These are phyloP conservation scores for Platyscapa corneri DNA, from an alignment of 1,140 invertebrate genomes.

Conservation along the genomic window DNA sequence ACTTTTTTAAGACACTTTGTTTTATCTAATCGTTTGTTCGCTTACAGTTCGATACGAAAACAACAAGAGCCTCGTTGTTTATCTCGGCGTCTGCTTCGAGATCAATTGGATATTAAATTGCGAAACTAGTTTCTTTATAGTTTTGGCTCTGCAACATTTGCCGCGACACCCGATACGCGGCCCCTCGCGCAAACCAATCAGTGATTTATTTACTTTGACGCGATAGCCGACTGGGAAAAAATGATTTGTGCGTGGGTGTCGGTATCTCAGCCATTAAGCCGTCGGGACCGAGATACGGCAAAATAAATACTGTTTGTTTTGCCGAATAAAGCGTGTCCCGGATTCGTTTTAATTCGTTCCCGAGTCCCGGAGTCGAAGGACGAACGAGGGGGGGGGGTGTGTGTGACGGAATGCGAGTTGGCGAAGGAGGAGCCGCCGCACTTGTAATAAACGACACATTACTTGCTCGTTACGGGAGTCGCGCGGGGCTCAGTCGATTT, in stretches of 20 bases:
- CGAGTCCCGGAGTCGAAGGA: neutral
- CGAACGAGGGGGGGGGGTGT: too few relatives aligned
- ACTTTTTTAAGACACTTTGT: neutral
- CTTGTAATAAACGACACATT: too few relatives aligned
- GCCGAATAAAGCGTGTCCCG: too few relatives aligned
- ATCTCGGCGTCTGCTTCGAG: neutral
- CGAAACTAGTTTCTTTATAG: neutral
- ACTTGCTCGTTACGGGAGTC: too few relatives aligned
- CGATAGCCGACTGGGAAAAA: neutral
- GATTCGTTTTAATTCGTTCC: neutral
- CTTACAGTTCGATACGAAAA: neutral
- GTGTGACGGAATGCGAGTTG: too few relatives aligned
- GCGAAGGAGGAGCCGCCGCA: too few relatives aligned
- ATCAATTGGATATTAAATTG: neutral
- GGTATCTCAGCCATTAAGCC: neutral
- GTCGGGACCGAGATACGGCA: neutral
- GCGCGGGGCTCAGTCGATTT: too few relatives aligned
- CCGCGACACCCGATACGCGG: neutral
- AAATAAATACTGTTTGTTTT: neutral
- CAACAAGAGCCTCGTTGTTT: neutral
- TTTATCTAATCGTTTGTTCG: neutral
- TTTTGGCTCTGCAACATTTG: neutral
- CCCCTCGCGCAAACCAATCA: neutral
- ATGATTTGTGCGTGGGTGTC: neutral
- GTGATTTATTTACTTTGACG: neutral